Conservation (phyloP, 2,113 vertebrate species). For the Chrysochloris asiatica region DNA sequence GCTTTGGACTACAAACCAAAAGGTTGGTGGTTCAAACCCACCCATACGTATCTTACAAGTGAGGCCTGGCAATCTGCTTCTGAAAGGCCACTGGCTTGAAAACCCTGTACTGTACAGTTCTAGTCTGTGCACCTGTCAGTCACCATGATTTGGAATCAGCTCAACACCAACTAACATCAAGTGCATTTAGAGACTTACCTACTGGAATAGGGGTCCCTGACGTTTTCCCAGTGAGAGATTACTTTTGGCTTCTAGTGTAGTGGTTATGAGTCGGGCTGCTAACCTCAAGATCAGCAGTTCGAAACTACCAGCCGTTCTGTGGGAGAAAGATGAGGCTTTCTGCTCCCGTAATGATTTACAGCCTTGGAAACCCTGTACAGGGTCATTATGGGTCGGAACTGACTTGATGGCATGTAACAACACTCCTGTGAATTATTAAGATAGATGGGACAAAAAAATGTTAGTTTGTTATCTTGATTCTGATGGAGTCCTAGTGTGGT, state of each 20-base stretch:
- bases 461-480: constrained; percentile 42
- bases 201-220: neutral
- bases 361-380: too few relatives aligned
- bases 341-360: too few relatives aligned
- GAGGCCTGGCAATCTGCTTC: neutral
- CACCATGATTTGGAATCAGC: too few relatives aligned
- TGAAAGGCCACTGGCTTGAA: neutral
- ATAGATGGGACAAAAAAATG: neutral
- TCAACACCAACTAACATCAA: neutral
- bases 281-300: too few relatives aligned
- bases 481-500: too few relatives aligned
- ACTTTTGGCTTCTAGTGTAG: neutral
- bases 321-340: too few relatives aligned
- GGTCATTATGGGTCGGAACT: too few relatives aligned
- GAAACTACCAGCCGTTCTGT: too few relatives aligned
- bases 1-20: neutral
- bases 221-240: neutral
- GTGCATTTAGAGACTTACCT: neutral
- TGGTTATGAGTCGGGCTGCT: too few relatives aligned
- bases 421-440: too few relatives aligned
- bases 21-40: neutral
- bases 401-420: too few relatives aligned
- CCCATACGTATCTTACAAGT: neutral
- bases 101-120: neutral
- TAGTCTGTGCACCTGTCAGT: neutral